phyloP scores from a whole-genome alignment of 2,113 vertebrate species.

The Pachypanchax playfairii region DNA sequence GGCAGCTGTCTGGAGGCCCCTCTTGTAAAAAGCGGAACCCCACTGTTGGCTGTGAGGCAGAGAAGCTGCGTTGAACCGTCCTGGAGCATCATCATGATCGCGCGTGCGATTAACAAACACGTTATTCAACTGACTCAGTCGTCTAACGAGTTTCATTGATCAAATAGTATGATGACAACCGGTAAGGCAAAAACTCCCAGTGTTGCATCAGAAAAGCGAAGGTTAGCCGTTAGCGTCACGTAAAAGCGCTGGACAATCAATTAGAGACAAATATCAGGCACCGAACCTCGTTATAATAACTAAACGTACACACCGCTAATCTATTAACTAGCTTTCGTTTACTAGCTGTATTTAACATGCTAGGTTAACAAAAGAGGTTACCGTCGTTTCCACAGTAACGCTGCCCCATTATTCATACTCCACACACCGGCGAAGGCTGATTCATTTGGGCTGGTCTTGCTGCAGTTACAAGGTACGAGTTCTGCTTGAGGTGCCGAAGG shows the following conservation, averaged over 20 bases:
- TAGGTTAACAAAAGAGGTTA: constrained; percentile 62
- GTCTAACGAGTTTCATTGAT: background rate
- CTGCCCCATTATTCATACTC: constrained; percentile 68
- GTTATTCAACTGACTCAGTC: too few species aligned
- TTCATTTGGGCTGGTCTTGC: constrained; percentile 50
- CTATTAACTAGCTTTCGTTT: background rate
- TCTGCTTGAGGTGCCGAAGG: background rate
- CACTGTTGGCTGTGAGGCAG: constrained; percentile 87
- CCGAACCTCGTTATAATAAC: background rate
- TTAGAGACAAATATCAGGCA: constrained; percentile 1
- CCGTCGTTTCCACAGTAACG: constrained; percentile 77
- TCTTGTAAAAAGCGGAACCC: constrained; percentile 88
- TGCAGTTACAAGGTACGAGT: constrained; percentile 32
- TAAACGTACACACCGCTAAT: background rate
- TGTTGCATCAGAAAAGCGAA: constrained; percentile 29
- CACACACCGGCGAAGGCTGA: background rate
- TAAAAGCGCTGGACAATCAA: constrained; percentile 2
- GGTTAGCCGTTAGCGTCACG: constrained; percentile 22
- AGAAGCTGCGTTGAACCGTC: constrained; percentile 81
- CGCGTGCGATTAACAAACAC: background rate
- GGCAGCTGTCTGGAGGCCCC: constrained; percentile 84
- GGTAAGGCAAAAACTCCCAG: background rate
- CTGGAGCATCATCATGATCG: constrained; percentile 67
- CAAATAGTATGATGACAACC: background rate
- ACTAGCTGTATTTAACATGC: constrained; percentile 19